Conservation (phyloP, 2,113 vertebrate genomes). For the Genyomyrus donnyi region DNA sequence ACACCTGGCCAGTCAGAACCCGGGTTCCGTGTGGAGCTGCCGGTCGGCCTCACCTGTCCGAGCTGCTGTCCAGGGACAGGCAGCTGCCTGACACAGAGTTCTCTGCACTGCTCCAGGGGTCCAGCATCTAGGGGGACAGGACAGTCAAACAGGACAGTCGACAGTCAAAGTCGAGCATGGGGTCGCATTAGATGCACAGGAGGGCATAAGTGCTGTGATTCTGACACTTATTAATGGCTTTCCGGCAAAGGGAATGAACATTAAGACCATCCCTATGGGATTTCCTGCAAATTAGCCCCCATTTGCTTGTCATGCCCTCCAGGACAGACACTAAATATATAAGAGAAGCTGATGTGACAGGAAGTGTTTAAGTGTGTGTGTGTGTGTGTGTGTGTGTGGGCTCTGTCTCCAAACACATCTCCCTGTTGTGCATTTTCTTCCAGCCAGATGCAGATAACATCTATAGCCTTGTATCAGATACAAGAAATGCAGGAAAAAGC, state of each 20-base stretch:
- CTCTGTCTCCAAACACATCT: not conserved
- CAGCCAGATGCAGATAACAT: conserved; percentile 19
- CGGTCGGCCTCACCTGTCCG: conserved; percentile 69
- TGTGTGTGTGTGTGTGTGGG: not conserved
- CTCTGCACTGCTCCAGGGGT: conserved; percentile 88
- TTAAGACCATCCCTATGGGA: not conserved
- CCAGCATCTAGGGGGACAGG: conserved; percentile 70
- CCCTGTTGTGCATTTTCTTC: not conserved
- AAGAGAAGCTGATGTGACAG: not conserved
- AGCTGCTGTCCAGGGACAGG: conserved; percentile 88
- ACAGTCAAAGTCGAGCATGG: not conserved
- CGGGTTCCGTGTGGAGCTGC: not conserved
- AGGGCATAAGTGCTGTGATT: not conserved
- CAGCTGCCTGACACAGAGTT: conserved; percentile 91
- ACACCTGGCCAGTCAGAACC: not conserved
- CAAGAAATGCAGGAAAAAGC: conserved; percentile 25
- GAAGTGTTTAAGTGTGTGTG: not conserved
- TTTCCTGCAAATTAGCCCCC: not conserved
- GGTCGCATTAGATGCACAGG: not conserved
- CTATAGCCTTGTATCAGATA: conserved; percentile 20
- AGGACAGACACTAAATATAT: not conserved
- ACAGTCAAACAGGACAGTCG: not conserved
- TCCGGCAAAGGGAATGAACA: not conserved
- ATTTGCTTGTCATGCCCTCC: not conserved
- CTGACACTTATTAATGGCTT: not conserved